These are phyloP conservation scores for Squalus acanthias DNA, from an alignment of 2,797 vertebrate genomes.

Conservation along the genomic window DNA sequence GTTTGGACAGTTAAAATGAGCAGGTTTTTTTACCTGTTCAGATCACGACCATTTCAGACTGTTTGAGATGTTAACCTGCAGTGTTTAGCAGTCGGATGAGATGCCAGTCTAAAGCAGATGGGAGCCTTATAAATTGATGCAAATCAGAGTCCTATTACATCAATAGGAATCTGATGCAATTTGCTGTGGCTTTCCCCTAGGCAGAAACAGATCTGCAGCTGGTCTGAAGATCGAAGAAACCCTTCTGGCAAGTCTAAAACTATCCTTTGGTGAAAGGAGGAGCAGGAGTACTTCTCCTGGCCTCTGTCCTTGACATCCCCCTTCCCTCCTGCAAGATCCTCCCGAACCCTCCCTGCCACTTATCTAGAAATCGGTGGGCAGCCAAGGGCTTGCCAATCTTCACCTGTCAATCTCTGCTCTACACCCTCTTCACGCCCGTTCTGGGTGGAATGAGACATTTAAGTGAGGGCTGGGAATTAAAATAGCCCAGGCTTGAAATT, in stretches of 20 bases:
- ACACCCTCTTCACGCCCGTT: background rate
- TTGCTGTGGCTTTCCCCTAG: background rate
- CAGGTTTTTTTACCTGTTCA: background rate
- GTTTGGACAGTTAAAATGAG: background rate
- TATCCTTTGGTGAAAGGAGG: background rate
- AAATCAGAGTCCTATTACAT: background rate
- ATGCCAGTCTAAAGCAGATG: background rate
- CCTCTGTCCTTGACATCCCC: background rate
- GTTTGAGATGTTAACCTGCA: background rate
- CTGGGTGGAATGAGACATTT: background rate
- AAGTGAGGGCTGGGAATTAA: background rate
- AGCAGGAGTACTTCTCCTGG: background rate
- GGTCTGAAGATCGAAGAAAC: background rate
- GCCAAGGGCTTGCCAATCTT: background rate
- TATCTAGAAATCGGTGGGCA: background rate
- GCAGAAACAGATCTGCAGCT: background rate
- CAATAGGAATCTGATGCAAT: background rate
- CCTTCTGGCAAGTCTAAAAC: background rate
- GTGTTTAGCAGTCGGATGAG: background rate
- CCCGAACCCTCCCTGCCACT: background rate
- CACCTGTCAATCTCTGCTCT: background rate
- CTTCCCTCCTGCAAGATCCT: background rate
- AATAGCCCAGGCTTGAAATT: background rate
- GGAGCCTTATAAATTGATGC: background rate
- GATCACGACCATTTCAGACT: background rate